phyloP scores from a whole-genome alignment of 2,113 vertebrate species.

The Carassius auratus region DNA sequence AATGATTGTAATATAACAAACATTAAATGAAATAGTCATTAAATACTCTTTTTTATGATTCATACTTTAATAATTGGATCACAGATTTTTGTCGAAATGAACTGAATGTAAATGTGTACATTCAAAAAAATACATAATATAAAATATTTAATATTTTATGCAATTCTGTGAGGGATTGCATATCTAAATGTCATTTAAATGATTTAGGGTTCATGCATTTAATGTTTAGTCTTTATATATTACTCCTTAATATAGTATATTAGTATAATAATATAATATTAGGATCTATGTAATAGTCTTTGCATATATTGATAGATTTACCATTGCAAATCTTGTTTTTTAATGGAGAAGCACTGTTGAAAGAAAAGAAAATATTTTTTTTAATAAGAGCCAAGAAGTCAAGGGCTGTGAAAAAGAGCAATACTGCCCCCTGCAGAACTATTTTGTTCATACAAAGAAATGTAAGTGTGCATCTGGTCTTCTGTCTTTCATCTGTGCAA shows the following conservation, averaged over 20 bases:
- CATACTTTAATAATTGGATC: not conserved
- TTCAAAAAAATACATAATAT: not conserved
- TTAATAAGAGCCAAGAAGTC: not conserved
- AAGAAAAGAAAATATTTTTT: not conserved
- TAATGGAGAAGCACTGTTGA: not conserved
- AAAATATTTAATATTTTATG: not conserved
- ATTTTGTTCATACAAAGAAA: not conserved
- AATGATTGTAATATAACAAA: not conserved
- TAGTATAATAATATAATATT: too few species aligned
- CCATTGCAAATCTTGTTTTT: not conserved
- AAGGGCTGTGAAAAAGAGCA: not conserved
- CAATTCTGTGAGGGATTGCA: not conserved
- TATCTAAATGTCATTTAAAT: not conserved
- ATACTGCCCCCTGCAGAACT: constrained; percentile 22
- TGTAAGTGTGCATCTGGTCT: too few species aligned
- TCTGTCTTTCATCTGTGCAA: too few species aligned
- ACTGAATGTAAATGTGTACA: not conserved
- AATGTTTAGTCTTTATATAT: not conserved
- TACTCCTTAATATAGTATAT: too few species aligned
- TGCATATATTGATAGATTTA: not conserved
- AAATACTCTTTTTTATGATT: too few species aligned
- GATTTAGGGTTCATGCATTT: not conserved
- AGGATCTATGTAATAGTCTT: too few species aligned
- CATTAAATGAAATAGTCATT: not conserved
- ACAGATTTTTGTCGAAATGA: not conserved